Evolutionary conservation across 2,888 invertebrate genomes (phyloP).

Genomic region (Amorpha juglandis): DNA sequence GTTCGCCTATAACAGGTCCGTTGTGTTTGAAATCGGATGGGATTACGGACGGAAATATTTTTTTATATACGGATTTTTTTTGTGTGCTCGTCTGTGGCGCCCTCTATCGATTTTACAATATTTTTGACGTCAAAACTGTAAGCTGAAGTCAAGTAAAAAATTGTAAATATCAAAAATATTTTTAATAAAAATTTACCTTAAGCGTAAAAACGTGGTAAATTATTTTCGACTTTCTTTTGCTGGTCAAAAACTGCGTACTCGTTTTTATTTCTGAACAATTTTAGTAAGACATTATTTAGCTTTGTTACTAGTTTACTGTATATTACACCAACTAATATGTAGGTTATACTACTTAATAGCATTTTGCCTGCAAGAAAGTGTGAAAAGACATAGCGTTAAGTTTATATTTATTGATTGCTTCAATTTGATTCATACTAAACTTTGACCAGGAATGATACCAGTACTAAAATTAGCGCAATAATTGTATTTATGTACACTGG

Average conservation of each 20-base stretch:
- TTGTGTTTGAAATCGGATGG: no score
- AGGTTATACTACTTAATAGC: neutral
- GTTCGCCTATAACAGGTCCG: no score
- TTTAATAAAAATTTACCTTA: slow-evolving; percentile 6
- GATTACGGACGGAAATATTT: no score
- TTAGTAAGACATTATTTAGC: neutral
- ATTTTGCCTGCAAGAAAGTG: neutral
- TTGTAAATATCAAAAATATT: slow-evolving; percentile 17
- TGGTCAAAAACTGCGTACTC: slow-evolving; percentile 8
- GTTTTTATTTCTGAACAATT: neutral
- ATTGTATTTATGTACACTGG: neutral
- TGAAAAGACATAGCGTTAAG: slow-evolving; percentile 23
- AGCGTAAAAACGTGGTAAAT: slow-evolving; percentile 6
- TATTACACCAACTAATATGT: slow-evolving; percentile 7
- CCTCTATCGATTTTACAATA: neutral
- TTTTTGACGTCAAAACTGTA: neutral
- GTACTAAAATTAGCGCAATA: neutral
- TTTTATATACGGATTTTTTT: no score
- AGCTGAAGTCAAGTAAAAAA: neutral
- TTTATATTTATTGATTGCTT: neutral
- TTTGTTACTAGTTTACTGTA: neutral
- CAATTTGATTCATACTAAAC: neutral
- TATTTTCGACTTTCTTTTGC: slow-evolving; percentile 22
- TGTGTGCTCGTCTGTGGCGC: no score
- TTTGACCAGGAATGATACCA: slow-evolving; percentile 5